These are phyloP conservation scores for Nemurella pictetii DNA, from an alignment of 2,888 invertebrate genomes.

Conservation along the genomic window DNA sequence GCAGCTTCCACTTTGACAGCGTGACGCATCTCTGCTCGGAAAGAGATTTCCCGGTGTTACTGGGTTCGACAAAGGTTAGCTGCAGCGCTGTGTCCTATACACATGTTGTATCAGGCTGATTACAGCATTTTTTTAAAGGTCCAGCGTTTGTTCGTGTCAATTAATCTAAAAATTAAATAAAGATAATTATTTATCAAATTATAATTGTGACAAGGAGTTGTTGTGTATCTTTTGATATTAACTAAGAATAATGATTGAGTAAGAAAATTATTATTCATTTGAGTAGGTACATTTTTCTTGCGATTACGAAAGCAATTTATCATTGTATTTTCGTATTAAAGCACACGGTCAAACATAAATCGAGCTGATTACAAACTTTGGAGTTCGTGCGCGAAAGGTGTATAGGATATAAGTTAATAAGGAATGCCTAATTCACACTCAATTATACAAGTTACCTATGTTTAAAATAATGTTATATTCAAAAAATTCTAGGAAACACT, in stretches of 20 bases:
- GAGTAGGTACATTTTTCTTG: slow-evolving; percentile 18
- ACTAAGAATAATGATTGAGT: background rate
- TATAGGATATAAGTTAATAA: background rate
- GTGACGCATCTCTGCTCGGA: background rate
- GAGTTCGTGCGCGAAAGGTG: background rate
- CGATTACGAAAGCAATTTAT: background rate
- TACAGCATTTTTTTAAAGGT: background rate
- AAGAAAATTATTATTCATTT: slow-evolving; percentile 1
- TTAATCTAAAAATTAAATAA: background rate
- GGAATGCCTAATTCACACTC: background rate
- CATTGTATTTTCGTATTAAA: slow-evolving; percentile 11
- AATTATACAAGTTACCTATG: background rate
- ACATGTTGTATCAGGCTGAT: background rate
- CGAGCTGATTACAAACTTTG: background rate
- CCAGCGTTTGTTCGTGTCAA: background rate
- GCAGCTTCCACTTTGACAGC: background rate
- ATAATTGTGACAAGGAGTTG: slow-evolving; percentile 1
- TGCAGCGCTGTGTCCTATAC: too few relatives aligned
- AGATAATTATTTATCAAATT: background rate
- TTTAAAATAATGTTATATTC: background rate
- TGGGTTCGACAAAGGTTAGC: too few relatives aligned
- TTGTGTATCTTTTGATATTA: slow-evolving; percentile 13
- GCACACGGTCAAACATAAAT: background rate
- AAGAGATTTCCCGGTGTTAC: background rate
- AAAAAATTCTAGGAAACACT: background rate